These are phyloP conservation scores for Actinopyga echinites DNA, from an alignment of 53 echinoderm and acorn worm species.

Conservation along the genomic window DNA sequence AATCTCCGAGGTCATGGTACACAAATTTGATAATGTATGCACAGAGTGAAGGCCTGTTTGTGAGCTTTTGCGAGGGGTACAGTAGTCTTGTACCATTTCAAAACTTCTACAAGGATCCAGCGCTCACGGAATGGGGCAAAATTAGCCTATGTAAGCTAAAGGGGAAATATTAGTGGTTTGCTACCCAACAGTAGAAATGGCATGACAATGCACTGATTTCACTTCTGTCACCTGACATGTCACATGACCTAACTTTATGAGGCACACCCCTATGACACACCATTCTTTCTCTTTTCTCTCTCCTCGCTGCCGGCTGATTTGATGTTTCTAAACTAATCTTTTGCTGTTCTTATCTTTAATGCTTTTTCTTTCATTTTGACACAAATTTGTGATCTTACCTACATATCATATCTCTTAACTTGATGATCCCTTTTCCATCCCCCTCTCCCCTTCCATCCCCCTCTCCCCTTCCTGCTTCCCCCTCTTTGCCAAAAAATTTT, in stretches of 20 bases:
- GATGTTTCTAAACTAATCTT: not conserved
- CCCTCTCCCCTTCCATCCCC: not conserved
- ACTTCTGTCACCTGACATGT: not conserved
- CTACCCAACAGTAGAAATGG: not conserved
- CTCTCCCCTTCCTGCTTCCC: not conserved
- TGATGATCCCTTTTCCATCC: not conserved
- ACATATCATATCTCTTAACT: too few relatives aligned
- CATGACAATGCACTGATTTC: not conserved
- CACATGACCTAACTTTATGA: not conserved
- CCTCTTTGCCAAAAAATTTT: not conserved
- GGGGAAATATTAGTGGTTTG: too few relatives aligned
- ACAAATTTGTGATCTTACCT: too few relatives aligned
- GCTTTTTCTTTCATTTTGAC: too few relatives aligned
- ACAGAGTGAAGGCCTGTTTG: too few relatives aligned
- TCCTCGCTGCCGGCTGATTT: not conserved
- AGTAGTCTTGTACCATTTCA: too few relatives aligned
- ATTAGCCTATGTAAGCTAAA: too few relatives aligned
- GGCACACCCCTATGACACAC: not conserved
- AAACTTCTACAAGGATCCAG: too few relatives aligned
- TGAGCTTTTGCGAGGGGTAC: too few relatives aligned
- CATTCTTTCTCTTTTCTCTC: not conserved
- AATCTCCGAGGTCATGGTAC: too few relatives aligned
- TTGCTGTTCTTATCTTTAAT: not conserved
- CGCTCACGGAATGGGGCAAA: too few relatives aligned
- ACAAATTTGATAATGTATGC: too few relatives aligned